These are phyloP conservation scores for Cotesia glomerata DNA, from an alignment of 1,140 invertebrate species.

Conservation along the genomic window DNA sequence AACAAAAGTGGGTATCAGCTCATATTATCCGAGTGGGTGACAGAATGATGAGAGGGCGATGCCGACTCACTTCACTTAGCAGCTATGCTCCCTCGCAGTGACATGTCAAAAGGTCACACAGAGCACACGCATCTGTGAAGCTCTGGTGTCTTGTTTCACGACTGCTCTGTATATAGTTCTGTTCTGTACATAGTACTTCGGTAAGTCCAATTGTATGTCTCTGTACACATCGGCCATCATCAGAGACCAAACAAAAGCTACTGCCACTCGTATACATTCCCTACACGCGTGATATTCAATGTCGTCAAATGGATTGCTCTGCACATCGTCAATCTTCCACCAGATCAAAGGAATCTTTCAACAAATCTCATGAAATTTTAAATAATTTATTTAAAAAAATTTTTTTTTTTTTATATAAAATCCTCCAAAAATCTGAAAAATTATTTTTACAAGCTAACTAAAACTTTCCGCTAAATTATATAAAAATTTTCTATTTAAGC, in stretches of 20 bases:
- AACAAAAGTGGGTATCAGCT: neutral
- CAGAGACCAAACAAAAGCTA: conserved; percentile 25
- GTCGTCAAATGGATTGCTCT: conserved; percentile 22
- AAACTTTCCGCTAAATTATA: no score
- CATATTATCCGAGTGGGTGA: neutral
- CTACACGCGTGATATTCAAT: conserved; percentile 7
- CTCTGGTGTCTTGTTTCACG: conserved; percentile 14
- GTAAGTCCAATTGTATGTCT: neutral
- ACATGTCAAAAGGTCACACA: conserved; percentile 25
- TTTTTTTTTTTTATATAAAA: neutral
- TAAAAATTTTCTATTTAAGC: no score
- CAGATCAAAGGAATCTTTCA: conserved; percentile 19
- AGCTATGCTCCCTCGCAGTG: neutral
- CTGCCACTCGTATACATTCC: neutral
- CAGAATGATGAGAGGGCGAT: no score
- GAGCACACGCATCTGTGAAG: conserved; percentile 16
- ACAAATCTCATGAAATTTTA: neutral
- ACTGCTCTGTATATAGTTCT: neutral
- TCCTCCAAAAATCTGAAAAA: neutral
- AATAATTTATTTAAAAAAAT: neutral
- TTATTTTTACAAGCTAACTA: no score
- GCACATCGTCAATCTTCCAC: conserved; percentile 19
- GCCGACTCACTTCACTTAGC: no score
- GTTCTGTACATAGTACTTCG: no score
- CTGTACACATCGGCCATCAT: neutral